A percentile compares a stretch with the other conserved stretches of the same genome.
phyloP scores from a whole-genome alignment of 1,140 invertebrate genomes.

The Heterodera schachtii region DNA sequence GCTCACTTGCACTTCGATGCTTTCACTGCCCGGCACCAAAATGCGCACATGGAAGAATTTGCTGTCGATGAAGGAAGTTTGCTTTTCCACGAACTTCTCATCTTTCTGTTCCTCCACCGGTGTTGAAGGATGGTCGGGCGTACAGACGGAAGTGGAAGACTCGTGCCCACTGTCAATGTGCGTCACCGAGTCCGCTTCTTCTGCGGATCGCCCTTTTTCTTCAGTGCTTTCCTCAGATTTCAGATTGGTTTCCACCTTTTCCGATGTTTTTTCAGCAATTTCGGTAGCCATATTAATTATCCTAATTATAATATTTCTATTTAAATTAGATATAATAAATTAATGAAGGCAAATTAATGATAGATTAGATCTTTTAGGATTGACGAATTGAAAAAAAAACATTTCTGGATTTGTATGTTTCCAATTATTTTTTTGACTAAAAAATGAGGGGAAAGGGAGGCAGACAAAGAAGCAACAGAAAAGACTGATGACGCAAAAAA shows the following conservation, averaged over 20 bases:
- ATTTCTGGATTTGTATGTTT: too few species aligned
- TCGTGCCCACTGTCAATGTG: conserved; percentile 39
- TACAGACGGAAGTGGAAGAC: conserved; percentile 25
- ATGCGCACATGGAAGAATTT: conserved; percentile 28
- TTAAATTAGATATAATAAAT: too few species aligned
- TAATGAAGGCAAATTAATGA: too few species aligned
- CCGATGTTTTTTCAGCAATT: not conserved
- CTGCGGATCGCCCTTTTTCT: not conserved
- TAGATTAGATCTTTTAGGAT: too few species aligned
- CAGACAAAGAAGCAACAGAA: too few species aligned
- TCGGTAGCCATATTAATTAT: not conserved
- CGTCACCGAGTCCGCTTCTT: conserved; percentile 16
- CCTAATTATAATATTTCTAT: too few species aligned
- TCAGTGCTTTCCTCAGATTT: not conserved
- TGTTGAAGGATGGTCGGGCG: conserved; percentile 32
- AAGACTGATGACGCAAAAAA: too few species aligned
- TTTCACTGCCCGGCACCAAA: conserved; percentile 32
- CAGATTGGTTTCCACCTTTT: not conserved
- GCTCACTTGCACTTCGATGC: conserved; percentile 36
- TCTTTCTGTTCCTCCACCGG: conserved; percentile 32
- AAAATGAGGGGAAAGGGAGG: too few species aligned
- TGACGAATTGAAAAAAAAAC: too few species aligned
- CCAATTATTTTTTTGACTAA: too few species aligned
- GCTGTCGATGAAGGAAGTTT: conserved; percentile 2
- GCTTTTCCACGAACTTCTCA: conserved; percentile 15